Conservation (phyloP, 2,113 vertebrate genomes). For the Crotophaga sulcirostris region DNA sequence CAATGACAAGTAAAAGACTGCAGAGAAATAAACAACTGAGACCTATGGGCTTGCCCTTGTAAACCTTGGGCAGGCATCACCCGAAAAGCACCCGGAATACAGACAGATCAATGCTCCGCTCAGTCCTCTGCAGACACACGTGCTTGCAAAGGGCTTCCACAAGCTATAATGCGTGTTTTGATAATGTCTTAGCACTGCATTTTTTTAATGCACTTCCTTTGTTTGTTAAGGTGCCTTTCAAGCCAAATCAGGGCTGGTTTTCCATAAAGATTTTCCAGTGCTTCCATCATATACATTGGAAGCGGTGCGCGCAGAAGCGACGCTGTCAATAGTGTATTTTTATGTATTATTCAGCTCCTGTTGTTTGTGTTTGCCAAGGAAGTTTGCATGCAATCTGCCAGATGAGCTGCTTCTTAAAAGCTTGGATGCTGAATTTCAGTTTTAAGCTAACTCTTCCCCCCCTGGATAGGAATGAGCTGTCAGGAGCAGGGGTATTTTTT, state of each 20-base stretch:
- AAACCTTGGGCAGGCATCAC: slow-evolving; percentile 41
- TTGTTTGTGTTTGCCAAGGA: neutral
- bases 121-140: slow-evolving; percentile 28
- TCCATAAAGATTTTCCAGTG: slow-evolving; percentile 1
- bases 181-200: slow-evolving; percentile 55
- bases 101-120: slow-evolving; percentile 63
- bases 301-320: neutral
- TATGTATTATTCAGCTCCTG: slow-evolving; percentile 43
- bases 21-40: slow-evolving; percentile 61
- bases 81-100: slow-evolving; percentile 9
- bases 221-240: slow-evolving; percentile 59
- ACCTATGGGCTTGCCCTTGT: slow-evolving; percentile 55
- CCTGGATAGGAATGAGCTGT: neutral
- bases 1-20: slow-evolving; percentile 67
- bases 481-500: neutral
- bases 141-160: slow-evolving; percentile 37
- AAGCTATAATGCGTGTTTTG: slow-evolving; percentile 49
- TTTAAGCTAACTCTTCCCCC: slow-evolving; percentile 6
- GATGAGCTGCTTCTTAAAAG: slow-evolving; percentile 40
- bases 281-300: neutral
- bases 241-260: neutral
- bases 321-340: slow-evolving; percentile 11
- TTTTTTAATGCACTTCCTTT: slow-evolving; percentile 51
- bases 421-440: slow-evolving; percentile 32
- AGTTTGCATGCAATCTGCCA: neutral